Conservation (phyloP, 2,888 invertebrate species). For the Hypomecis punctinalis region DNA sequence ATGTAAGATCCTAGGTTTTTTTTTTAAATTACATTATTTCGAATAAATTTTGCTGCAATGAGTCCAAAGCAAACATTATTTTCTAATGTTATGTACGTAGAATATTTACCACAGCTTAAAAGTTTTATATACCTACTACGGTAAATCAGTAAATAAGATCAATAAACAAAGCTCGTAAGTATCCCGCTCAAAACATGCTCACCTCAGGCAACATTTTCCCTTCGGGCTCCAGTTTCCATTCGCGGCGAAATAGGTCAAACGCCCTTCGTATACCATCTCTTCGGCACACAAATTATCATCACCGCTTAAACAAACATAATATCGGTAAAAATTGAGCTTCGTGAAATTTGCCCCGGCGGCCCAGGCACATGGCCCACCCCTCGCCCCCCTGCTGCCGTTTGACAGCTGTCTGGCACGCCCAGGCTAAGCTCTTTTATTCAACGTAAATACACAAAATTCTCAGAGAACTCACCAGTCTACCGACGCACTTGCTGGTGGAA, state of each 20-base stretch:
- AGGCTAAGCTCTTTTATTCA: constrained; percentile 38
- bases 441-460: constrained; percentile 26
- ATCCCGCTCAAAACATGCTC: constrained; percentile 49
- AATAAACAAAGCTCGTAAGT: constrained; percentile 17
- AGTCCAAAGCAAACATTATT: neutral
- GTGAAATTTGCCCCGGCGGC: constrained; percentile 49
- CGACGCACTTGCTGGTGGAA: constrained; percentile 93
- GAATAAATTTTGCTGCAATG: too few relatives aligned
- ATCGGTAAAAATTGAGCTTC: constrained; percentile 61
- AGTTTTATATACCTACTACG: neutral
- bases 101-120: too few relatives aligned
- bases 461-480: constrained; percentile 87
- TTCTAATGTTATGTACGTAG: neutral
- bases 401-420: constrained; percentile 75
- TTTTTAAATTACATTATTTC: too few relatives aligned
- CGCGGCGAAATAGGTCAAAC: constrained; percentile 62
- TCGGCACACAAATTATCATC: constrained; percentile 54
- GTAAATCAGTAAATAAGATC: constrained; percentile 3
- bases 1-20: too few relatives aligned
- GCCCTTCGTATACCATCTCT: constrained; percentile 51
- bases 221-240: constrained; percentile 45
- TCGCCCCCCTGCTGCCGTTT: constrained; percentile 56
- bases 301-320: constrained; percentile 51
- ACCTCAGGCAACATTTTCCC: constrained; percentile 49
- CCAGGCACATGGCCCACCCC: constrained; percentile 69